Evolutionary conservation across 2,888 invertebrate genomes (phyloP).

Genomic region (Sinotaia quadrata): DNA sequence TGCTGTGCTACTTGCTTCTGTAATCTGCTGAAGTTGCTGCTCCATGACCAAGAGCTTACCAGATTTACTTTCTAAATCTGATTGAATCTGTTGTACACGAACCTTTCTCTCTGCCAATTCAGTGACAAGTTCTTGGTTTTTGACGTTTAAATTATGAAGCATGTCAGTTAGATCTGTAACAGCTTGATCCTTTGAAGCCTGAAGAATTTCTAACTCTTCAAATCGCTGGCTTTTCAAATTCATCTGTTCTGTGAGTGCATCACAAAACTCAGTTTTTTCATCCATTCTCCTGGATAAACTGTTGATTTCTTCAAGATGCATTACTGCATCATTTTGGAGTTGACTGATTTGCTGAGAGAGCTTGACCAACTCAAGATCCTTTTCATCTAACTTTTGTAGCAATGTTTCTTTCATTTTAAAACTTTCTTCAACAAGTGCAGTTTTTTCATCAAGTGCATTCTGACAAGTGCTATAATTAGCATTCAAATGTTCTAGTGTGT

Average conservation of each 20-base stretch:
- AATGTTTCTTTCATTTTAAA: not conserved
- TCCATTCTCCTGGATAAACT: not conserved
- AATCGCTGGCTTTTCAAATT: constrained; percentile 5
- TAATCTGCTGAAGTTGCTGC: not conserved
- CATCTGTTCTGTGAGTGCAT: not conserved
- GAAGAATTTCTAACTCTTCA: constrained; percentile 2
- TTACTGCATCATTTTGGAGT: not conserved
- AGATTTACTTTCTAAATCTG: constrained; percentile 6
- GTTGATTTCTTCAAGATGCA: not conserved
- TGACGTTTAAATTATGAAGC: not conserved
- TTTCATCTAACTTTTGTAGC: not conserved
- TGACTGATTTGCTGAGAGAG: not conserved
- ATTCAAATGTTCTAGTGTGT: constrained; percentile 6
- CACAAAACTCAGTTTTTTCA: constrained; percentile 6
- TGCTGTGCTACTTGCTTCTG: not conserved
- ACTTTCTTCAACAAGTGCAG: constrained; percentile 2
- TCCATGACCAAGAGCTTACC: not conserved
- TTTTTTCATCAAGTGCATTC: constrained; percentile 10
- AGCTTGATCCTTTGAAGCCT: not conserved
- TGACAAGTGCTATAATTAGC: not conserved
- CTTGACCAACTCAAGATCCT: not conserved
- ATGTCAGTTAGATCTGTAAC: not conserved
- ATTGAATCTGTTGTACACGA: constrained; percentile 1
- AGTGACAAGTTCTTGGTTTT: not conserved
- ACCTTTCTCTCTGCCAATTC: constrained; percentile 9